Evolutionary conservation across 2,888 invertebrate species (phyloP).

Genomic region (Pharmacophagus antenor): DNA sequence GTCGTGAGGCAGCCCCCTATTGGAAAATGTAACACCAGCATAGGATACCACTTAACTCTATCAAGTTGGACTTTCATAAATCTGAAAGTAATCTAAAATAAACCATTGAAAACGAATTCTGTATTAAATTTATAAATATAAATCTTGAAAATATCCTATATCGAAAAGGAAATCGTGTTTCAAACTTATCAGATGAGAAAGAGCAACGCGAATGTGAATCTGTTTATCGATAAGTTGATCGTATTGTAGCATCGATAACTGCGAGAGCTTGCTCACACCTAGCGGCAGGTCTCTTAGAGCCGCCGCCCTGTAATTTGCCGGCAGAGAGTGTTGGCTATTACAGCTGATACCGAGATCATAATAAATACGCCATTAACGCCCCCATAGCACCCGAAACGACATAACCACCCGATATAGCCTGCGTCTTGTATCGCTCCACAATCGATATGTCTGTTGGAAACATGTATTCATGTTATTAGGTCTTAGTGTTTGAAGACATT

Average conservation of each 20-base stretch:
- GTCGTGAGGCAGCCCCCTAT: not conserved
- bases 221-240: conserved; percentile 59
- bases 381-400: conserved; percentile 76
- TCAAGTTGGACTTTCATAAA: no score
- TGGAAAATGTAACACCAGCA: no score
- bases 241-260: conserved; percentile 52
- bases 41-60: no score
- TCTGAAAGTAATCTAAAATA: no score
- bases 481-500: not conserved
- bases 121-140: no score
- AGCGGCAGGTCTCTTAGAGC: conserved; percentile 61
- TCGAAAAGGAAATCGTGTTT: conserved; percentile 55
- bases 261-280: conserved; percentile 49
- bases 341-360: conserved; percentile 80
- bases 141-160: no score
- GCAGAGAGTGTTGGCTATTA: conserved; percentile 80
- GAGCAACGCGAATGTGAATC: conserved; percentile 53
- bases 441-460: conserved; percentile 16
- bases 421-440: conserved; percentile 20
- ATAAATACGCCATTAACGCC: conserved; percentile 81
- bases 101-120: no score
- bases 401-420: conserved; percentile 52
- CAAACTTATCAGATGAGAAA: conserved; percentile 55
- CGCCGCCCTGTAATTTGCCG: conserved; percentile 81
- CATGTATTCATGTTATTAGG: conserved; percentile 22